Conservation (phyloP, 2,888 invertebrate genomes). For the Gari tellinella region DNA sequence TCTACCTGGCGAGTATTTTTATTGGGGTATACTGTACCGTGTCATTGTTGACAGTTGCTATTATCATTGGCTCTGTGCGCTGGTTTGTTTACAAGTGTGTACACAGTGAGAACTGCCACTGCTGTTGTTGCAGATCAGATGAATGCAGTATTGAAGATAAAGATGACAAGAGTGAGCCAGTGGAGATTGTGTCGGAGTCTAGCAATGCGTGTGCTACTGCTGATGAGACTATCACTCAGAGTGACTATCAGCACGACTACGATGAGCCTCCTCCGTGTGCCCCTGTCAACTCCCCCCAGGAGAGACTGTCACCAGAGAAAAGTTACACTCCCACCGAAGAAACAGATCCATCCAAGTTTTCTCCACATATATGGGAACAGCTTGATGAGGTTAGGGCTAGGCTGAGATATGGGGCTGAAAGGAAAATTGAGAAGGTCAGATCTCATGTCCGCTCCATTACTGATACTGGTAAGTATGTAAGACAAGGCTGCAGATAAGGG, state of each 20-base stretch:
- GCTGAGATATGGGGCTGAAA: constrained; percentile 73
- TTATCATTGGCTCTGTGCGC: constrained; percentile 69
- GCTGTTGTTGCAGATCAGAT: constrained; percentile 52
- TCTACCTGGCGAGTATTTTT: constrained; percentile 64
- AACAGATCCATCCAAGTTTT: constrained; percentile 48
- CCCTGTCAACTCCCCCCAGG: constrained; percentile 63
- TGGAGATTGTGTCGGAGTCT: constrained; percentile 49
- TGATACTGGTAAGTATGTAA: constrained; percentile 50
- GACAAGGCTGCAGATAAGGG: background rate
- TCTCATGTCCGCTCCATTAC: constrained; percentile 69
- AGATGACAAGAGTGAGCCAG: constrained; percentile 34
- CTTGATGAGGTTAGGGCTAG: constrained; percentile 77
- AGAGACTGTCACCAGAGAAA: constrained; percentile 65
- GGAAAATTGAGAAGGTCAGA: constrained; percentile 75
- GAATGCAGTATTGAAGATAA: constrained; percentile 41
- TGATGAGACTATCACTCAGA: too few relatives aligned
- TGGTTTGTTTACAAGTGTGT: constrained; percentile 56
- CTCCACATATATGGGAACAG: constrained; percentile 72
- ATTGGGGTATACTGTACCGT: constrained; percentile 65
- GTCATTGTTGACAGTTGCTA: constrained; percentile 63
- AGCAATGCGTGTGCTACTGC: constrained; percentile 13
- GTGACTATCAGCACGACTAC: constrained; percentile 48
- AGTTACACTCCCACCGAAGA: constrained; percentile 62
- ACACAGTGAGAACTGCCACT: constrained; percentile 52
- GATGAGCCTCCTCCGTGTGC: constrained; percentile 60